A percentile compares a stretch with the other conserved stretches of the same genome.
Evolutionary conservation across 1,140 invertebrate genomes (phyloP).

Genomic region (Nylanderia fulva): DNA sequence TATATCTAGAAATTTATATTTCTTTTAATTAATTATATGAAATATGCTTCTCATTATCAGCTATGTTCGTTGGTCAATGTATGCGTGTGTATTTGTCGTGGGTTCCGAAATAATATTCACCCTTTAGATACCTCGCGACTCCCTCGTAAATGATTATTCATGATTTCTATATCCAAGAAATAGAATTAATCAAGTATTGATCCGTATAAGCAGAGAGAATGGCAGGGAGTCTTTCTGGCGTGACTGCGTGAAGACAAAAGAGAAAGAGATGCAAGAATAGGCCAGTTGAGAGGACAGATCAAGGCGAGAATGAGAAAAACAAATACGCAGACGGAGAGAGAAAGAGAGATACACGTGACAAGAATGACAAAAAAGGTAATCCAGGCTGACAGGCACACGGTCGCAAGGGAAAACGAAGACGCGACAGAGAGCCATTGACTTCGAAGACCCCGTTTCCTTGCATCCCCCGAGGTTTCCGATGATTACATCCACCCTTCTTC

Average conservation of each 20-base stretch:
- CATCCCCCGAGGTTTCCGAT: conserved; percentile 64
- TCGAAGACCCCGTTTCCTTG: conserved; percentile 68
- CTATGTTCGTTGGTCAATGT: background rate
- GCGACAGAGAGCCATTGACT: conserved; percentile 75
- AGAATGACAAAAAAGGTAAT: conserved; percentile 82
- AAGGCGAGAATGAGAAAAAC: background rate
- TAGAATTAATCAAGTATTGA: conserved; percentile 61
- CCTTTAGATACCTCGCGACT: background rate
- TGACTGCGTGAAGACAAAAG: conserved; percentile 25
- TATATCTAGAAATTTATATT: background rate
- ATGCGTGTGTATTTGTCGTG: no score
- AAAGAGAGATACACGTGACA: conserved; percentile 79
- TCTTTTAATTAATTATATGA: background rate
- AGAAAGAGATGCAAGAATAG: background rate
- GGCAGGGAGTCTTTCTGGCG: conserved; percentile 3
- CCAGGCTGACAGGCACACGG: conserved; percentile 69
- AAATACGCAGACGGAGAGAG: no score
- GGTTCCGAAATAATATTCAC: conserved; percentile 20
- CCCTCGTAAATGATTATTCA: conserved; percentile 29
- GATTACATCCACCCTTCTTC: conserved; percentile 71
- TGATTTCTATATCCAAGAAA: conserved; percentile 32
- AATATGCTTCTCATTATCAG: background rate
- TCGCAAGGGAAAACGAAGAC: conserved; percentile 66
- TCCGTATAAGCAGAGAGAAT: background rate
- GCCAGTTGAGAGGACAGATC: background rate